Evolutionary conservation across 2,888 invertebrate genomes (phyloP).

Genomic region (Phortica magna): DNA sequence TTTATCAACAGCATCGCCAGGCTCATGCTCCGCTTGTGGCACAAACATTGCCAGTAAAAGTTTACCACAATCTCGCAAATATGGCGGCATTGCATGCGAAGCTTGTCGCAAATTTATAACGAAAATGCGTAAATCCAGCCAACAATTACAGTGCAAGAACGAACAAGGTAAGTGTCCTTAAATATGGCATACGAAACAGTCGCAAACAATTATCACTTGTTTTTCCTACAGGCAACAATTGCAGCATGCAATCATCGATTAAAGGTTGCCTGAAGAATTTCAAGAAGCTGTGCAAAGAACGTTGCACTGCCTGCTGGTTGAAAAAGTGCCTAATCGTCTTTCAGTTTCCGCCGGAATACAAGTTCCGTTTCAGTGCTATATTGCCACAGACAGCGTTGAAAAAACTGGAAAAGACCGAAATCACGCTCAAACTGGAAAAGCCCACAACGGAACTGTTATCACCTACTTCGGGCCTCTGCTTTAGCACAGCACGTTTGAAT

Average conservation of each 20-base stretch:
- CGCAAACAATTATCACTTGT: neutral
- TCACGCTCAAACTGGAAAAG: constrained; percentile 54
- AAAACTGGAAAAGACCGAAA: constrained; percentile 34
- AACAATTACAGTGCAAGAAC: constrained; percentile 75
- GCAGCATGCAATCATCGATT: constrained; percentile 85
- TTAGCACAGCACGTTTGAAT: constrained; percentile 38
- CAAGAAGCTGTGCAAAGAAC: constrained; percentile 84
- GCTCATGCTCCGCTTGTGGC: constrained; percentile 89
- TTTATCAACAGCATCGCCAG: constrained; percentile 78
- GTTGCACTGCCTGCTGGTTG: constrained; percentile 93
- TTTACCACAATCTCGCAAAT: constrained; percentile 88
- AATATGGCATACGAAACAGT: neutral
- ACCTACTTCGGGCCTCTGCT: constrained; percentile 55
- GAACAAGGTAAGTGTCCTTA: constrained; percentile 66
- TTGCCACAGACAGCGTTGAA: constrained; percentile 82
- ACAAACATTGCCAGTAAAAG: constrained; percentile 87
- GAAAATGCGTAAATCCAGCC: constrained; percentile 81
- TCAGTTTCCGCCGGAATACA: constrained; percentile 85
- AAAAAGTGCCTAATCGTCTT: constrained; percentile 90
- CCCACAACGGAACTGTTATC: constrained; percentile 52
- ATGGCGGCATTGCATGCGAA: constrained; percentile 91
- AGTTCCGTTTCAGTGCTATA: constrained; percentile 83
- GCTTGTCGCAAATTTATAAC: constrained; percentile 92
- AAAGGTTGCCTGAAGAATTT: constrained; percentile 81
- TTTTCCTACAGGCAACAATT: constrained; percentile 80